These are phyloP conservation scores for Gephyroberyx darwinii DNA, from an alignment of 2,797 vertebrate species.

Conservation along the genomic window DNA sequence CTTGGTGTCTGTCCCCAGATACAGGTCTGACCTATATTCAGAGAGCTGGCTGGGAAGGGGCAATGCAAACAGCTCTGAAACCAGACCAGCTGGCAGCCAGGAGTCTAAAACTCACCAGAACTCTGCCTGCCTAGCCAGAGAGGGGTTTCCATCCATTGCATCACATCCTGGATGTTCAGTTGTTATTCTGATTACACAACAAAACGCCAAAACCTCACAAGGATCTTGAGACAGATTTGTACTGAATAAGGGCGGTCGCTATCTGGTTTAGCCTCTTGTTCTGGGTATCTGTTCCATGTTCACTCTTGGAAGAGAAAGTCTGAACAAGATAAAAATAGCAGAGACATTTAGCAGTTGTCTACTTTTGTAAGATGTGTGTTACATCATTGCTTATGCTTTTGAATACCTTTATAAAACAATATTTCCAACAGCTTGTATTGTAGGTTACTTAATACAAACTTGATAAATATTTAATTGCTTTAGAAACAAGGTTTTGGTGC, in stretches of 20 bases:
- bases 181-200: slow-evolving; percentile 58
- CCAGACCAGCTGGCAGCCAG: slow-evolving; percentile 68
- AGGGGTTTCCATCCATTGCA: slow-evolving; percentile 71
- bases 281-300: slow-evolving; percentile 22
- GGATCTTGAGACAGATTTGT: slow-evolving; percentile 5
- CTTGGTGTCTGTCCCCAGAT: slow-evolving; percentile 61
- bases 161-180: slow-evolving; percentile 67
- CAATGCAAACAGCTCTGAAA: slow-evolving; percentile 55
- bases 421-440: background rate
- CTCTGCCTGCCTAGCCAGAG: slow-evolving; percentile 55
- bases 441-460: background rate
- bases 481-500: slow-evolving; percentile 14
- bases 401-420: slow-evolving; percentile 19
- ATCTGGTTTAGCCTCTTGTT: slow-evolving; percentile 17
- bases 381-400: slow-evolving; percentile 42
- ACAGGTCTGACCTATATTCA: slow-evolving; percentile 78
- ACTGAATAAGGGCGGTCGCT: background rate
- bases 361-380: slow-evolving; percentile 14
- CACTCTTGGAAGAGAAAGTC: slow-evolving; percentile 19
- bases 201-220: slow-evolving; percentile 10
- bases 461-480: slow-evolving; percentile 8
- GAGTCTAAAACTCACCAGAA: slow-evolving; percentile 48
- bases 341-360: slow-evolving; percentile 40
- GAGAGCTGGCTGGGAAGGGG: slow-evolving; percentile 54
- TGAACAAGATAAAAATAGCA: slow-evolving; percentile 66